phyloP scores from a whole-genome alignment of 2,888 invertebrate genomes.

The Chrysodeixis includens region DNA sequence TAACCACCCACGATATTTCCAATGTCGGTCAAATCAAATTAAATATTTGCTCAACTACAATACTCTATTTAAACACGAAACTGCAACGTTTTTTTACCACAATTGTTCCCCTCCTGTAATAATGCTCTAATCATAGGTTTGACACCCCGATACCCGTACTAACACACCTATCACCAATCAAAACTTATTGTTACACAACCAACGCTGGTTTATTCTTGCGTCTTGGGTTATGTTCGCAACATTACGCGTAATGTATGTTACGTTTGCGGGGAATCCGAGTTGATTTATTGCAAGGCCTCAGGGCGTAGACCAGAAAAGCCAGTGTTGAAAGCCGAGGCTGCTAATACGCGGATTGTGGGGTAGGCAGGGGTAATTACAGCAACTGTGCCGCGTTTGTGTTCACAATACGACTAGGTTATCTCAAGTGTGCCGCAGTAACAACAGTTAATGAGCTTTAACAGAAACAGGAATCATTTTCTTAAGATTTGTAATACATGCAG shows the following conservation, averaged over 20 bases:
- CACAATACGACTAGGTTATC: constrained; percentile 67
- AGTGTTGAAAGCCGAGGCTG: constrained; percentile 72
- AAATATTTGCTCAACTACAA: constrained; percentile 61
- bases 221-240: background rate
- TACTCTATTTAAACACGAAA: constrained; percentile 63
- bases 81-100: constrained; percentile 77
- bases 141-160: constrained; percentile 72
- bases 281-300: constrained; percentile 48
- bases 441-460: constrained; percentile 35
- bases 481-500: background rate
- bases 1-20: constrained; percentile 15
- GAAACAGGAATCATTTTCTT: background rate
- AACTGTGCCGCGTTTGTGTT: constrained; percentile 82
- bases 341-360: constrained; percentile 83
- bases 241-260: constrained; percentile 59
- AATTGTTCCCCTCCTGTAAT: constrained; percentile 78
- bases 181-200: constrained; percentile 38
- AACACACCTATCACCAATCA: constrained; percentile 16
- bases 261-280: constrained; percentile 20
- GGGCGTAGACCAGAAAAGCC: constrained; percentile 64
- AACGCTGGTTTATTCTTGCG: constrained; percentile 54
- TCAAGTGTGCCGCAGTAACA: constrained; percentile 27
- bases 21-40: constrained; percentile 42
- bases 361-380: constrained; percentile 82
- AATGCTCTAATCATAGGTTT: constrained; percentile 86